Conservation (phyloP, 2,888 invertebrate genomes). For the Gymnoscelis rufifasciata region DNA sequence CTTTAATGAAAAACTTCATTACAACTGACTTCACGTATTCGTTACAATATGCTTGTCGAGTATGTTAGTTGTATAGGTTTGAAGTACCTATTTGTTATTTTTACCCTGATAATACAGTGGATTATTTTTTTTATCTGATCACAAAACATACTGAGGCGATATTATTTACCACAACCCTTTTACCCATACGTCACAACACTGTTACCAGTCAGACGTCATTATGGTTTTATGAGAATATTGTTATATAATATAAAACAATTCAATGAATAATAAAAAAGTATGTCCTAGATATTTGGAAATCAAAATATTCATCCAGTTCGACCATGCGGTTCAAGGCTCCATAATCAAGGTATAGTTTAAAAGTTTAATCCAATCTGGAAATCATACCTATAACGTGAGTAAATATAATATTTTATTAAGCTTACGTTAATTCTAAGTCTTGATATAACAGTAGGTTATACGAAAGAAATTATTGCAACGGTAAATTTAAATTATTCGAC, state of each 20-base stretch:
- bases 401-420: constrained; percentile 3
- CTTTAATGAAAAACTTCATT: no score
- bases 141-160: constrained; percentile 15
- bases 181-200: constrained; percentile 52
- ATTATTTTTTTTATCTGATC: neutral
- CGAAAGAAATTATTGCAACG: neutral
- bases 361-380: constrained; percentile 4
- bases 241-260: no score
- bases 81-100: no score
- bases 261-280: no score
- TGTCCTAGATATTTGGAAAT: neutral
- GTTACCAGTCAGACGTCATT: constrained; percentile 5
- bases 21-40: no score
- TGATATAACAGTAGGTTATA: neutral
- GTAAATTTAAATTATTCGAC: neutral
- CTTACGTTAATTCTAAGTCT: neutral
- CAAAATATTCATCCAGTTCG: neutral
- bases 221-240: no score
- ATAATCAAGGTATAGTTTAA: constrained; percentile 5
- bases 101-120: constrained; percentile 25
- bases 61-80: neutral
- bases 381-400: constrained; percentile 6
- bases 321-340: constrained; percentile 17
- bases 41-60: no score
- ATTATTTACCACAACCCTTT: constrained; percentile 71